Percentiles rank a stretch among this genome's conserved stretches.
phyloP scores from a whole-genome alignment of 1,140 invertebrate species.

The Hormaphis cornu region DNA sequence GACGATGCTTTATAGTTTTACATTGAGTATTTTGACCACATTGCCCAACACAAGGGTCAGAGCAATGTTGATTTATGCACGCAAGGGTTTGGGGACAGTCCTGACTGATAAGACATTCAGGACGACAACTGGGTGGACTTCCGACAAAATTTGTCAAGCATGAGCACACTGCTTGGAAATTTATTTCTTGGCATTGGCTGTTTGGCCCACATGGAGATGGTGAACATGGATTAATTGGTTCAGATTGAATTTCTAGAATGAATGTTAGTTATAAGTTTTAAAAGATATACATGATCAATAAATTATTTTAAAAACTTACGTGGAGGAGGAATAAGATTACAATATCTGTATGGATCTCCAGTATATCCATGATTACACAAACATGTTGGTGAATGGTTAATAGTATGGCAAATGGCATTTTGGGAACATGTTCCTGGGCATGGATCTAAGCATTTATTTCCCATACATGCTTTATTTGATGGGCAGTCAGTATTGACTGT shows the following conservation, averaged over 20 bases:
- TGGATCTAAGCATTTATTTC: conserved; percentile 46
- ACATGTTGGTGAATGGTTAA: conserved; percentile 67
- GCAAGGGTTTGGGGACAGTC: conserved; percentile 45
- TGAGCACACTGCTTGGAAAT: conserved; percentile 51
- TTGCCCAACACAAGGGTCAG: conserved; percentile 46
- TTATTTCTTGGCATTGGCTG: conserved; percentile 53
- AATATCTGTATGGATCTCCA: conserved; percentile 56
- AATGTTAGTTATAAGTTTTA: not conserved
- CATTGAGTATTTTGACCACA: conserved; percentile 54
- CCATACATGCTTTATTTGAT: conserved; percentile 43
- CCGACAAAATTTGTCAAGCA: conserved; percentile 44
- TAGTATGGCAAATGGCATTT: conserved; percentile 54
- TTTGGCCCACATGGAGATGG: conserved; percentile 52
- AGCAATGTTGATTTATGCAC: conserved; percentile 47
- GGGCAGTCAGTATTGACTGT: conserved; percentile 44
- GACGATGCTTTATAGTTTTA: conserved; percentile 64
- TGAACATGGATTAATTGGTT: conserved; percentile 43
- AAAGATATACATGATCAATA: not conserved
- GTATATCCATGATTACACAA: conserved; percentile 54
- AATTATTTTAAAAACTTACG: conserved; percentile 43
- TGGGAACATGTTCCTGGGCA: conserved; percentile 47
- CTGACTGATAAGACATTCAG: conserved; percentile 45
- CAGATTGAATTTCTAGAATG: conserved; percentile 35
- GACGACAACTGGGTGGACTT: conserved; percentile 46
- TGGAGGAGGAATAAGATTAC: conserved; percentile 40